Evolutionary conservation across 1,140 invertebrate genomes (phyloP).

Genomic region (Heliconius congener): DNA sequence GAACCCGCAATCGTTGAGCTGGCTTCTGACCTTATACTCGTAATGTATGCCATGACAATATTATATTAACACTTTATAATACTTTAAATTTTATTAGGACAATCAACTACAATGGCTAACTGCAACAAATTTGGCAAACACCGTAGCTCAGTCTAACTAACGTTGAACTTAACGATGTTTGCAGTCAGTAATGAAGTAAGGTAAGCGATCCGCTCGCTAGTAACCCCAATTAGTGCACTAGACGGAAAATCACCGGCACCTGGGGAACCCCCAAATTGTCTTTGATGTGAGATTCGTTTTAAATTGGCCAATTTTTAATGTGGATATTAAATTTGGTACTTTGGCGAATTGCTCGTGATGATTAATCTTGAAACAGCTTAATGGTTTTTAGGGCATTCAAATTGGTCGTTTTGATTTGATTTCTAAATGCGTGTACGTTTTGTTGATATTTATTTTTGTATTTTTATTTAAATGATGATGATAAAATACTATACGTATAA

Average conservation of each 20-base stretch:
- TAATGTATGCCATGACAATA: too few relatives aligned
- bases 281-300: slow-evolving; percentile 15
- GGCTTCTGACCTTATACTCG: background rate
- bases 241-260: slow-evolving; percentile 53
- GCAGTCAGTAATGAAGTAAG: slow-evolving; percentile 15
- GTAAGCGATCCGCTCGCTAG: slow-evolving; percentile 13
- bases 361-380: slow-evolving; percentile 3
- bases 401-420: background rate
- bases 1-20: too few relatives aligned
- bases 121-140: slow-evolving; percentile 7
- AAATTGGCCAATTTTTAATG: slow-evolving; percentile 1
- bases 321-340: background rate
- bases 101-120: background rate
- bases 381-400: background rate
- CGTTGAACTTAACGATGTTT: slow-evolving; percentile 13
- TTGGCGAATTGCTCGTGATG: background rate
- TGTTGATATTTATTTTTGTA: too few relatives aligned
- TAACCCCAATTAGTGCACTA: slow-evolving; percentile 49
- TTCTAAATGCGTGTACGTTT: background rate
- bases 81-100: background rate
- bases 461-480: too few relatives aligned
- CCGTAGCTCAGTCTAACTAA: slow-evolving; percentile 6
- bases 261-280: slow-evolving; percentile 24
- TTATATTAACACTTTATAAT: background rate
- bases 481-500: too few relatives aligned